Conservation (phyloP, 2,113 vertebrate genomes). For the Nicator chloris region DNA sequence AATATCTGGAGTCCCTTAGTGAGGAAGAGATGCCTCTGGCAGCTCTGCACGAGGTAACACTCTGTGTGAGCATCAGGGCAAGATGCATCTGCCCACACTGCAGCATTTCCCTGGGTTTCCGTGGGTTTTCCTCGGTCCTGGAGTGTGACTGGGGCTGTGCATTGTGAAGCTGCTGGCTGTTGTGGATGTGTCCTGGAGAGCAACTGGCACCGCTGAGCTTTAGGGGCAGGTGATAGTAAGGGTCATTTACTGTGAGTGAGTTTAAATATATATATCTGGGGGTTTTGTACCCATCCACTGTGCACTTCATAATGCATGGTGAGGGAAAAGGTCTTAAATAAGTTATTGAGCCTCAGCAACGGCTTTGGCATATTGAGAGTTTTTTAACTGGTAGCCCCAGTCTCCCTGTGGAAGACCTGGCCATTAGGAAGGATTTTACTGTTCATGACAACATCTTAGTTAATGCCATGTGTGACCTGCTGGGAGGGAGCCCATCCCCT, state of each 20-base stretch:
- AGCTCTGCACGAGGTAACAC: neutral
- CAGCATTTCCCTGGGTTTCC: neutral
- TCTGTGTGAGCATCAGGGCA: neutral
- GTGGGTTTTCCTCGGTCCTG: rapidly evolving
- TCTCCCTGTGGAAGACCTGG: neutral
- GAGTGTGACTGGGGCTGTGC: neutral
- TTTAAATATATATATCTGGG: neutral
- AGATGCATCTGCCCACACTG: neutral
- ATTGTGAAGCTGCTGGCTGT: rapidly evolving
- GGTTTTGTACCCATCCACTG: neutral
- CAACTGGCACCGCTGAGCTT: neutral
- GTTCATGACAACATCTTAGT: neutral
- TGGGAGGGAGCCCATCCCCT: neutral
- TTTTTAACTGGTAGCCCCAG: neutral
- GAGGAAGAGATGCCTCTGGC: neutral
- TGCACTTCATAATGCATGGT: neutral
- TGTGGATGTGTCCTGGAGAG: neutral
- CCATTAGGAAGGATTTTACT: neutral
- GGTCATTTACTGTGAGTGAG: neutral
- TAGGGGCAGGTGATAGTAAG: neutral
- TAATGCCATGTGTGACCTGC: neutral
- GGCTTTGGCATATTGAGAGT: neutral
- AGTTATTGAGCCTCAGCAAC: neutral
- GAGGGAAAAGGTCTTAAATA: neutral
- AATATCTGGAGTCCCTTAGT: neutral